Conservation (phyloP, 2,113 vertebrate species). For the Hylia prasina region DNA sequence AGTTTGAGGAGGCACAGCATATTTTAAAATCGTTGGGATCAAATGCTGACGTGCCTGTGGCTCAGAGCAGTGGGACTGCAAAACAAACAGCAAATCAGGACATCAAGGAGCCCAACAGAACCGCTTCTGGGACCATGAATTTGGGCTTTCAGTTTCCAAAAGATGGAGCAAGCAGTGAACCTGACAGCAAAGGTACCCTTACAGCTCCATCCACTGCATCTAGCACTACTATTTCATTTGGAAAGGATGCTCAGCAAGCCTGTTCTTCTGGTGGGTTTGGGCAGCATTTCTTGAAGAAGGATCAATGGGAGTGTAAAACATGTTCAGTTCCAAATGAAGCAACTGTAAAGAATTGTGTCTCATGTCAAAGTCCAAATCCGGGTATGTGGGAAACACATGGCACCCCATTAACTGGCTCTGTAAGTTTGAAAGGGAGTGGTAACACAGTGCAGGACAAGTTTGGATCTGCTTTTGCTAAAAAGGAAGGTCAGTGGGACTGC, state of each 20-base stretch:
- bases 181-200: conserved; percentile 34
- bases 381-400: background rate
- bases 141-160: conserved; percentile 78
- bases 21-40: conserved; percentile 64
- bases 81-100: conserved; percentile 52
- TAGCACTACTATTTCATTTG: conserved; percentile 67
- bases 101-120: conserved; percentile 46
- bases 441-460: conserved; percentile 28
- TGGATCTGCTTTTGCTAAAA: conserved; percentile 75
- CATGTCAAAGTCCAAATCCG: conserved; percentile 73
- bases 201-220: background rate
- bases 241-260: conserved; percentile 60
- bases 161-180: conserved; percentile 69
- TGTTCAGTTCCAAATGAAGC: conserved; percentile 80
- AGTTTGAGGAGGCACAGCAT: conserved; percentile 90
- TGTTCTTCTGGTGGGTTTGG: conserved; percentile 57
- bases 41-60: background rate
- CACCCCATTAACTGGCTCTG: background rate
- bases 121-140: conserved; percentile 20
- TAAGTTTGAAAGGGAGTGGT: conserved; percentile 22
- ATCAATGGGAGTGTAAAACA: conserved; percentile 78
- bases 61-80: conserved; percentile 8
- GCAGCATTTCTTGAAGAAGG: conserved; percentile 77
- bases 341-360: conserved; percentile 67
- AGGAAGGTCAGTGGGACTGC: conserved; percentile 83